phyloP scores from a whole-genome alignment of 2,797 vertebrate species.

The Spatula clypeata region DNA sequence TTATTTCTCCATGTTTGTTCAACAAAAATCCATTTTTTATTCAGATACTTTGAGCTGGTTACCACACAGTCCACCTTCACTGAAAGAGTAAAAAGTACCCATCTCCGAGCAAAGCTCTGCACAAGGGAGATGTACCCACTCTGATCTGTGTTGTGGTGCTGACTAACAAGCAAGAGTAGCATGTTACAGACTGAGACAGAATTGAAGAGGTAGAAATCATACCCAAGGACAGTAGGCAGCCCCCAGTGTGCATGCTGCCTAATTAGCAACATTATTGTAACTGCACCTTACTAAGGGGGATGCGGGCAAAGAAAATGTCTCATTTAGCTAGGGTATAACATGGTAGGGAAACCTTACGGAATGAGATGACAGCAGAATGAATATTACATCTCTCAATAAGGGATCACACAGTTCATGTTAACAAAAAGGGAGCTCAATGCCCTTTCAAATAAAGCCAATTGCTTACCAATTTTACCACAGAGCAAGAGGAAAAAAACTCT shows the following conservation, averaged over 20 bases:
- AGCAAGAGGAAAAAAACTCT: rapidly evolving
- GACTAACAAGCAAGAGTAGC: not conserved
- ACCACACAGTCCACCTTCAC: not conserved
- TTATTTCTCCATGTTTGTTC: not conserved
- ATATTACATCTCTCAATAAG: not conserved
- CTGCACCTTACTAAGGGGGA: not conserved
- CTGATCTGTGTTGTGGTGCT: not conserved
- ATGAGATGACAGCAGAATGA: not conserved
- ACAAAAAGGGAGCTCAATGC: not conserved
- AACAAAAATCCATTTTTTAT: not conserved
- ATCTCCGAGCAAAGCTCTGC: not conserved
- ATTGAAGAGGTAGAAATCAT: not conserved
- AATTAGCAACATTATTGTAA: not conserved
- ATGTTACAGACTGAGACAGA: not conserved
- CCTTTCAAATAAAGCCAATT: not conserved
- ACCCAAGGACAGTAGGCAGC: not conserved
- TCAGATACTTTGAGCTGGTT: not conserved
- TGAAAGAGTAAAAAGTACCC: not conserved
- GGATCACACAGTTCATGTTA: not conserved
- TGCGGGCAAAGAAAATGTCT: not conserved
- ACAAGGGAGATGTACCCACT: not conserved
- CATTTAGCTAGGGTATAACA: not conserved
- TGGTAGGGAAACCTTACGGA: not conserved
- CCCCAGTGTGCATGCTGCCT: not conserved
- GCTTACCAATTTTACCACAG: not conserved